Evolutionary conservation across 2,888 invertebrate species (phyloP).

Genomic region (Anorthoa munda): DNA sequence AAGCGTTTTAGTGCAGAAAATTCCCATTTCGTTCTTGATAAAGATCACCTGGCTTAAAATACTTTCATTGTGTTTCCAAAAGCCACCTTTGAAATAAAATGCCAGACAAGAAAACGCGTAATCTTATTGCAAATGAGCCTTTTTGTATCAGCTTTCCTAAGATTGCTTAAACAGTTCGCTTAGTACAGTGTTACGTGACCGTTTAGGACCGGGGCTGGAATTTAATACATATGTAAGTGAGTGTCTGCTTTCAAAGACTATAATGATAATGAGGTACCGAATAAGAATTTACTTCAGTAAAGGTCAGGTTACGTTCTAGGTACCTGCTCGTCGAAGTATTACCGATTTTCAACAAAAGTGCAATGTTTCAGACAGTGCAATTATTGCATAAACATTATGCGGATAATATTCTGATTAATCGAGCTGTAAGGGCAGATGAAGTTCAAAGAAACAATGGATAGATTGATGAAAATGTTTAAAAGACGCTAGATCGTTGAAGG

Average conservation of each 20-base stretch:
- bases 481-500: no score
- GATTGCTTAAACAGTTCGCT: conserved; percentile 15
- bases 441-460: background rate
- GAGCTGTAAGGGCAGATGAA: no score
- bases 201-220: background rate
- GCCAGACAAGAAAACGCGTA: background rate
- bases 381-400: no score
- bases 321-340: no score
- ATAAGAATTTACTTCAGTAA: conserved; percentile 7
- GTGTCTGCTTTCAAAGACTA: no score
- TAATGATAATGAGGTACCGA: no score
- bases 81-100: background rate
- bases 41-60: background rate
- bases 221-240: conserved; percentile 21
- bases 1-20: background rate
- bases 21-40: conserved; percentile 3
- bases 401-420: no score
- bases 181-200: conserved; percentile 5
- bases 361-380: no score
- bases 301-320: no score
- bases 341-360: no score
- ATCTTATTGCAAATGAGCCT: conserved; percentile 29
- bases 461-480: no score
- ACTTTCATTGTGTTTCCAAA: background rate
- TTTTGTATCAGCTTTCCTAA: background rate